Conservation (phyloP, 2,113 vertebrate species). For the Poicephalus meyeri region DNA sequence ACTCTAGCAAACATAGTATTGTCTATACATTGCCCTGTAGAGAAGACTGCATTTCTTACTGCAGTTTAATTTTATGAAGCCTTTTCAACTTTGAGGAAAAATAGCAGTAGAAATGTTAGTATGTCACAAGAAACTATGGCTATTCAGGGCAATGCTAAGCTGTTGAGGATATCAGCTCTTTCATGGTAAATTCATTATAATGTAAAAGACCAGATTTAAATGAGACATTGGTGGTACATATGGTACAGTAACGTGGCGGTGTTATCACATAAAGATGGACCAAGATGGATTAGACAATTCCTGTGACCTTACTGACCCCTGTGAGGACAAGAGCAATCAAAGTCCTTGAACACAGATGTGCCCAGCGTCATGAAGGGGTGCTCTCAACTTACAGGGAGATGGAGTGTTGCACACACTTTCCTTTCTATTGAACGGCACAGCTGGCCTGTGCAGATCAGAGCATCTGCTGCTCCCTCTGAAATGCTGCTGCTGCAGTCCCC, state of each 20-base stretch:
- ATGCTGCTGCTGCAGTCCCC: not conserved
- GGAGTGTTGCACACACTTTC: not conserved
- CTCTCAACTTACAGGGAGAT: not conserved
- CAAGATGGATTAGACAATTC: not conserved
- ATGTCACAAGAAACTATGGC: not conserved
- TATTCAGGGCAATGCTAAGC: not conserved
- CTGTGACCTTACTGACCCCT: not conserved
- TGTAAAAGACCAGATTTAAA: not conserved
- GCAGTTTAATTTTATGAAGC: not conserved
- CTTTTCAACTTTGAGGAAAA: not conserved
- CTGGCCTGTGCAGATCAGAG: constrained; percentile 4
- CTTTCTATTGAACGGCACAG: not conserved
- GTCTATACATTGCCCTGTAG: not conserved
- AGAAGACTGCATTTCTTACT: not conserved
- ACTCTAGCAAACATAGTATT: not conserved
- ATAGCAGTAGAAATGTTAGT: not conserved
- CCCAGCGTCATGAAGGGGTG: not conserved
- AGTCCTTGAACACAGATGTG: constrained; percentile 7
- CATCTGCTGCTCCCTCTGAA: constrained; percentile 39
- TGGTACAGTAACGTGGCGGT: not conserved
- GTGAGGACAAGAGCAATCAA: not conserved
- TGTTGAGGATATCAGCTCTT: not conserved
- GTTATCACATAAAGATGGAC: not conserved
- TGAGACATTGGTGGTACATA: not conserved
- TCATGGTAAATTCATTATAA: not conserved